Percentiles rank a stretch among this genome's conserved stretches.
These are phyloP conservation scores for Cyclura pinguis DNA, from an alignment of 2,797 vertebrate genomes.

Conservation along the genomic window DNA sequence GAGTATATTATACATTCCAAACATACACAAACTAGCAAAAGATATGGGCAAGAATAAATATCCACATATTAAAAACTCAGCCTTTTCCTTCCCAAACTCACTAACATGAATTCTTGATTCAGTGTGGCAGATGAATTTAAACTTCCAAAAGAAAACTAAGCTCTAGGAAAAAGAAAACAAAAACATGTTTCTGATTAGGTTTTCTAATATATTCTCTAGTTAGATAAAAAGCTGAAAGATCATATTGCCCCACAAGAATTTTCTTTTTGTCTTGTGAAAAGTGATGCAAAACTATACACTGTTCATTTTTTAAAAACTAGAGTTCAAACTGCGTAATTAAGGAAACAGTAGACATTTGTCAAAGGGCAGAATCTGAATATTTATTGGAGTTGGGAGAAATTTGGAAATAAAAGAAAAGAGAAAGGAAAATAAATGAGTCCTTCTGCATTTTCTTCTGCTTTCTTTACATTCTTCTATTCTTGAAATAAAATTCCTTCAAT, in stretches of 20 bases:
- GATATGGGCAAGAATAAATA: background rate
- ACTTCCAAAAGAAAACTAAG: background rate
- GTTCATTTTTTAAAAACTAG: background rate
- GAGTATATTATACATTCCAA: background rate
- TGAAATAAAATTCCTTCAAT: conserved; percentile 42
- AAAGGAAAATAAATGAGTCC: conserved; percentile 21
- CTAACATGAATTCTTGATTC: background rate
- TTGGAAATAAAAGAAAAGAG: conserved; percentile 4
- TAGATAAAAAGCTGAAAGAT: background rate
- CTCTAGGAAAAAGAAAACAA: background rate
- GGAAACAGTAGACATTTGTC: conserved; percentile 26
- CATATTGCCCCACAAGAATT: background rate
- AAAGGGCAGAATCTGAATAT: conserved; percentile 14
- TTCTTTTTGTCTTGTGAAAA: background rate
- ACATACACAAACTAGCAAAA: background rate
- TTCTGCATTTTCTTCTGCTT: conserved; percentile 44
- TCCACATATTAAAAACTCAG: background rate
- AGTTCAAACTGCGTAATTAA: conserved; percentile 20
- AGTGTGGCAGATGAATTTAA: background rate
- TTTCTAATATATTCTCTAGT: background rate
- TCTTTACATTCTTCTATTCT: conserved; percentile 49
- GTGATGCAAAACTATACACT: conserved; percentile 5
- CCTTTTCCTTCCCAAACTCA: background rate
- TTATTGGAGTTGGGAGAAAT: conserved; percentile 20
- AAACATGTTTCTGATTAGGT: background rate